Percentiles rank a stretch among this genome's conserved stretches.
These are phyloP conservation scores for Torymus auratus DNA, from an alignment of 2,888 invertebrate genomes.

Conservation along the genomic window DNA sequence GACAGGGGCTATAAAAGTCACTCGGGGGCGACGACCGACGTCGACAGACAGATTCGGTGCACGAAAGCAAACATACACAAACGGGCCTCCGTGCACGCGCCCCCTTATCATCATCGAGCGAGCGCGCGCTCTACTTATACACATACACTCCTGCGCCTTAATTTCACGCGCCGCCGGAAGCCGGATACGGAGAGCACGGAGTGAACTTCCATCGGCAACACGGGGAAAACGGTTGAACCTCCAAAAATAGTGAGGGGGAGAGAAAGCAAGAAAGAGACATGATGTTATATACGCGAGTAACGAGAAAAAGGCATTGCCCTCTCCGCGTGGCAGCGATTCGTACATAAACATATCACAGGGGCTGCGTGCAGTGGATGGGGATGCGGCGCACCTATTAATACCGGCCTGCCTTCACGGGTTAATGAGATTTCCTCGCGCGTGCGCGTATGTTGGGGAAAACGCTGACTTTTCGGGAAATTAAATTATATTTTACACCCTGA, in stretches of 20 bases:
- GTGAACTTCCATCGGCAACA: conserved; percentile 1
- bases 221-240: conserved; percentile 51
- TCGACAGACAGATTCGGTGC: conserved; percentile 11
- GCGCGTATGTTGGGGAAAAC: not conserved
- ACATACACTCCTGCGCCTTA: conserved; percentile 26
- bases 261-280: not conserved
- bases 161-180: conserved; percentile 54
- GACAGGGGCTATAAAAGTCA: conserved; percentile 34
- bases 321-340: conserved; percentile 25
- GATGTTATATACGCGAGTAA: too few species aligned
- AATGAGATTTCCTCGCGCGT: conserved; percentile 15
- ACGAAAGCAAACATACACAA: conserved; percentile 32
- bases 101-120: conserved; percentile 37
- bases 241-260: conserved; percentile 50
- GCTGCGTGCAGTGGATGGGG: not conserved
- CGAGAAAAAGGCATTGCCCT: conserved; percentile 36
- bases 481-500: not conserved
- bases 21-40: not conserved
- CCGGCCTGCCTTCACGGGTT: conserved; percentile 31
- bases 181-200: conserved; percentile 41
- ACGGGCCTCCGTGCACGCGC: not conserved
- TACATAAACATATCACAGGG: conserved; percentile 23
- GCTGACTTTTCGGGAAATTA: not conserved
- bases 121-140: conserved; percentile 24
- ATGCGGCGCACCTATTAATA: conserved; percentile 49